Percentiles rank a stretch among this genome's conserved stretches.
Evolutionary conservation across 1,140 invertebrate genomes (phyloP).

Genomic region (Myzus persicae): DNA sequence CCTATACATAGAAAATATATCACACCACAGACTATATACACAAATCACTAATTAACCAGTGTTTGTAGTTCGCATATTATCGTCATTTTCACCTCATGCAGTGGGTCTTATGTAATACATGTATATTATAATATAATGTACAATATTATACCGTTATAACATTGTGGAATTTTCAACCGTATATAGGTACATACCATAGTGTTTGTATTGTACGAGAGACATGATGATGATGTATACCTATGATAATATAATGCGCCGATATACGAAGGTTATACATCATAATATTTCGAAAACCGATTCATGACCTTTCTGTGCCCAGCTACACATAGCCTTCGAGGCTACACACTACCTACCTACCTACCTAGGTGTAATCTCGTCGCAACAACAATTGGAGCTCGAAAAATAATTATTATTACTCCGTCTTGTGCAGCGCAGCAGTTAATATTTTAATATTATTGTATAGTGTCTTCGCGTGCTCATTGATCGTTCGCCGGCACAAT

Average conservation of each 20-base stretch:
- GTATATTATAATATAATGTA: neutral
- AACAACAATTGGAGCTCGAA: neutral
- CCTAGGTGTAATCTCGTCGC: neutral
- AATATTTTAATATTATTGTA: neutral
- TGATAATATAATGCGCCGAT: neutral
- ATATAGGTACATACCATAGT: neutral
- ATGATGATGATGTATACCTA: neutral
- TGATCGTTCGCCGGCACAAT: neutral
- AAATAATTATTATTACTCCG: slow-evolving; percentile 16
- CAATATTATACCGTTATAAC: neutral
- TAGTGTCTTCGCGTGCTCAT: neutral
- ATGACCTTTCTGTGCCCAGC: too few relatives aligned
- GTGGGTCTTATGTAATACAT: neutral
- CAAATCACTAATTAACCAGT: neutral
- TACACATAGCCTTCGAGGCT: neutral
- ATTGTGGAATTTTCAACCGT: neutral
- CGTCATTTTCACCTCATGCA: neutral
- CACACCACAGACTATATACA: neutral
- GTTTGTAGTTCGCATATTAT: neutral
- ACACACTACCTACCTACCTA: neutral
- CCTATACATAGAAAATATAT: neutral
- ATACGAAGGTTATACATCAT: neutral
- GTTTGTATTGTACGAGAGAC: neutral
- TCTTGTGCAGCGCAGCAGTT: neutral
- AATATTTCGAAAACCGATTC: neutral